Conservation (phyloP, 2,797 vertebrate genomes). For the Gouania willdenowi region DNA sequence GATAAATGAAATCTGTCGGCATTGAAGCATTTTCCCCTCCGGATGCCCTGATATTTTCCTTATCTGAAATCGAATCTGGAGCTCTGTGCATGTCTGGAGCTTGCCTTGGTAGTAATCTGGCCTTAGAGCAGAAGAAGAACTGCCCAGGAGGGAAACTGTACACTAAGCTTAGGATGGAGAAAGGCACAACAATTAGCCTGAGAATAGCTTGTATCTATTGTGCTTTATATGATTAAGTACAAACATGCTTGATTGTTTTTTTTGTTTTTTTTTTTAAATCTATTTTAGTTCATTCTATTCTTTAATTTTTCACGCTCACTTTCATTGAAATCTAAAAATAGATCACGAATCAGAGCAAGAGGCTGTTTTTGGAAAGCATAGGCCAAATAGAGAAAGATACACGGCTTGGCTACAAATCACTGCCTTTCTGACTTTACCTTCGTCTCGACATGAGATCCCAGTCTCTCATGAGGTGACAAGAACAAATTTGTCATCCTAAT, state of each 20-base stretch:
- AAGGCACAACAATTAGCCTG: conserved; percentile 49
- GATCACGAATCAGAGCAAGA: conserved; percentile 30
- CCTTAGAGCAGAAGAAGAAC: conserved; percentile 53
- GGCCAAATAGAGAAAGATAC: conserved; percentile 25
- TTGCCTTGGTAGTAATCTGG: conserved; percentile 62
- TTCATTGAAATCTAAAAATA: conserved; percentile 49
- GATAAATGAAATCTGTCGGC: conserved; percentile 67
- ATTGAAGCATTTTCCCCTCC: conserved; percentile 60
- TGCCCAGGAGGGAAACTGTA: conserved; percentile 61
- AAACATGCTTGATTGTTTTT: too few species aligned
- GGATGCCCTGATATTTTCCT: conserved; percentile 62
- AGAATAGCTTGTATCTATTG: conserved; percentile 38
- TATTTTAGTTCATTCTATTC: conserved; percentile 8
- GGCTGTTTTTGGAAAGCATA: conserved; percentile 24
- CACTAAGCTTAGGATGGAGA: conserved; percentile 28
- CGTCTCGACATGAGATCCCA: conserved; percentile 68
- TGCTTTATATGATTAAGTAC: conserved; percentile 31
- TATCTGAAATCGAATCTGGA: conserved; percentile 75
- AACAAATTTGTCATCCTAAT: conserved; percentile 75
- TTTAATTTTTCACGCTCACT: conserved; percentile 26
- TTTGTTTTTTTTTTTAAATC: conserved; percentile 19
- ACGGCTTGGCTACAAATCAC: conserved; percentile 63
- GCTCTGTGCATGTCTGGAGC: conserved; percentile 47
- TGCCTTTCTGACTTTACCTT: conserved; percentile 65
- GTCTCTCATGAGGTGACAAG: conserved; percentile 68